phyloP scores from a whole-genome alignment of 2,113 vertebrate genomes.

The Martes martes region DNA sequence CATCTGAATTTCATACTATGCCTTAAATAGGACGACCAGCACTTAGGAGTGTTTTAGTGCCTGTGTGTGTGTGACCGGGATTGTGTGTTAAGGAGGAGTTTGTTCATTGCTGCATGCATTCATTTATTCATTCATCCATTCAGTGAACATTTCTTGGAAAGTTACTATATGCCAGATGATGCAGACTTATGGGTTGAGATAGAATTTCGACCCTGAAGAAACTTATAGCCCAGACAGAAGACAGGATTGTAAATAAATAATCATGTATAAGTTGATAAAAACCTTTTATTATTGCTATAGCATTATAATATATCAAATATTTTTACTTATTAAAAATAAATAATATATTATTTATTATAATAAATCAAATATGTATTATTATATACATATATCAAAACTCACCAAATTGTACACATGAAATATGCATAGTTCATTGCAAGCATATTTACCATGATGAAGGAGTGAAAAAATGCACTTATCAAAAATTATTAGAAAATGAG shows the following conservation, averaged over 20 bases:
- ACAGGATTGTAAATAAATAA: background rate
- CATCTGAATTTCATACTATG: background rate
- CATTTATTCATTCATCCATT: background rate
- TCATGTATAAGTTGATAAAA: background rate
- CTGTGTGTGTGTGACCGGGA: background rate
- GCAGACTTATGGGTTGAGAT: background rate
- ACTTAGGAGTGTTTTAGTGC: background rate
- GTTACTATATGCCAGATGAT: background rate
- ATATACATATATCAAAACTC: background rate
- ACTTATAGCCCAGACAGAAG: background rate
- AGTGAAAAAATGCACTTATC: background rate
- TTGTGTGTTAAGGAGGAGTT: background rate
- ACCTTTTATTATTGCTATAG: background rate
- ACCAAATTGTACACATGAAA: background rate
- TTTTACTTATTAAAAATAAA: too few species aligned
- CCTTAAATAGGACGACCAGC: background rate
- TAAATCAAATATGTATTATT: background rate
- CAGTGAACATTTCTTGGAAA: background rate
- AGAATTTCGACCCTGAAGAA: background rate
- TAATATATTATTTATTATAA: too few species aligned
- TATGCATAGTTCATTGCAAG: background rate
- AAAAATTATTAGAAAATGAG: background rate
- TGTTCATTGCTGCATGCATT: background rate
- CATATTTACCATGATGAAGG: background rate
- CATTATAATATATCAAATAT: background rate